Conservation (phyloP, 2,113 vertebrate species). For the Eolophus roseicapilla region DNA sequence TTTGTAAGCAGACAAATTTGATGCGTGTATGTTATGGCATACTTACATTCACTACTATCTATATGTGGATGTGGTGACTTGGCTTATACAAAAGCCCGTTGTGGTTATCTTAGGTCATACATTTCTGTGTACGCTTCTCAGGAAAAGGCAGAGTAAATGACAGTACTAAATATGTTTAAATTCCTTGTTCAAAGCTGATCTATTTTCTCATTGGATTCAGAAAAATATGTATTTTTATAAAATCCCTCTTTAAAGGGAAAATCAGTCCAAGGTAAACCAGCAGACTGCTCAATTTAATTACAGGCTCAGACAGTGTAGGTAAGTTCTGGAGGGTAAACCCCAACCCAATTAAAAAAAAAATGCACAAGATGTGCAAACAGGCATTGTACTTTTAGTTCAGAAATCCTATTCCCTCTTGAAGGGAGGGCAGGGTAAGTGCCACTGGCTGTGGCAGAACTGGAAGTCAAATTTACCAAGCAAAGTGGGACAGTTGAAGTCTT, state of each 20-base stretch:
- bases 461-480: background rate
- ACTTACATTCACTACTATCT: accelerated
- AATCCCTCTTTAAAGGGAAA: background rate
- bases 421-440: background rate
- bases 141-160: background rate
- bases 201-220: background rate
- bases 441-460: background rate
- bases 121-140: background rate
- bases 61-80: background rate
- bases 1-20: background rate
- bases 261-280: background rate
- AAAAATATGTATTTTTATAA: background rate
- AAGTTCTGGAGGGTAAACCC: background rate
- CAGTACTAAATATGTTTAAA: background rate
- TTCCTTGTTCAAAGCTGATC: background rate
- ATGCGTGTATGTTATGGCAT: background rate
- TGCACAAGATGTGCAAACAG: background rate
- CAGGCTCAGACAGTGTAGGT: background rate
- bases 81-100: background rate
- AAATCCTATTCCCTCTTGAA: background rate
- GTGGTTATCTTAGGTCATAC: background rate
- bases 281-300: background rate
- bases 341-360: background rate
- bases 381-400: background rate
- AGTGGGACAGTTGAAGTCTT: background rate